Conservation (phyloP, 2,888 invertebrate genomes). For the Brachyptera risi region DNA sequence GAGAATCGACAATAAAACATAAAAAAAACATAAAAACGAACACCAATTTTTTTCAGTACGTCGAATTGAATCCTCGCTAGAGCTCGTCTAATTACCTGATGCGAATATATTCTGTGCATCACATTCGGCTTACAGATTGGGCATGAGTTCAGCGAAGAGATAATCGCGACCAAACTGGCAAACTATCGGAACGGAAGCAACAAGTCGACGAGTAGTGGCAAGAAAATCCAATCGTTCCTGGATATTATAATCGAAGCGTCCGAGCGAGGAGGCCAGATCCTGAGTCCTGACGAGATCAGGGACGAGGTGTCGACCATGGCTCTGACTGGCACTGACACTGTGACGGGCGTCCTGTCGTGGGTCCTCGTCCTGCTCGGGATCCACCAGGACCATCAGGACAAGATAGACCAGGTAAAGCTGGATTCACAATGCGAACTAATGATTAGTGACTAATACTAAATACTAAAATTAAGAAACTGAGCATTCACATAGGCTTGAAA, state of each 20-base stretch:
- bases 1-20: no score
- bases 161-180: conserved; percentile 17
- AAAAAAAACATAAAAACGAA: no score
- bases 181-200: background rate
- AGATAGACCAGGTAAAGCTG: no score
- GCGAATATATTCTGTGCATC: no score
- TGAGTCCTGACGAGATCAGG: conserved; percentile 24
- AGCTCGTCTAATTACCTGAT: no score
- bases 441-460: no score
- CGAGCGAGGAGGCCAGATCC: conserved; percentile 6
- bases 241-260: conserved; percentile 23
- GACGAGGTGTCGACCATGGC: conserved; percentile 32
- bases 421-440: no score
- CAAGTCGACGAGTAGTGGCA: background rate
- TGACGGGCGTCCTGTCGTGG: conserved; percentile 22
- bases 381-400: conserved; percentile 32
- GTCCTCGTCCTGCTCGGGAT: conserved; percentile 31
- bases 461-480: no score
- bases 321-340: conserved; percentile 33
- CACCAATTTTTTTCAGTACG: background rate
- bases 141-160: conserved; percentile 16
- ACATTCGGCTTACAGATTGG: background rate
- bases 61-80: no score
- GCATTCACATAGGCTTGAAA: no score
- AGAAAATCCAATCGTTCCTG: conserved; percentile 11